phyloP scores from a whole-genome alignment of 2,888 invertebrate genomes.

The Protophormia terraenovae region DNA sequence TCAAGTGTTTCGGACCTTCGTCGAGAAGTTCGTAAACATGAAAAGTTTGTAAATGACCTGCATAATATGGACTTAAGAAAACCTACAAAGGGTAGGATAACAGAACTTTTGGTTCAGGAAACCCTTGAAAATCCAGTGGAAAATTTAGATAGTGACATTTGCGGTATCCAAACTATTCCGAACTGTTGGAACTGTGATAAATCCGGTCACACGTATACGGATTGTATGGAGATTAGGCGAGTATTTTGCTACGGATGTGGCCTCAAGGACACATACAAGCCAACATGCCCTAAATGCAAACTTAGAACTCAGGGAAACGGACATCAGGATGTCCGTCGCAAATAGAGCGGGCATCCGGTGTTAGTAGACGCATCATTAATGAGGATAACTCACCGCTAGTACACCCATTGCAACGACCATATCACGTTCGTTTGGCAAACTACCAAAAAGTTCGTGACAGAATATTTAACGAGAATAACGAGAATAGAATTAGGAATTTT shows the following conservation, averaged over 20 bases:
- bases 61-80: not conserved
- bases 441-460: no score
- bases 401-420: no score
- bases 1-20: not conserved
- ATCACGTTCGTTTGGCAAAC: no score
- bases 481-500: no score
- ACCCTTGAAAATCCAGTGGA: not conserved
- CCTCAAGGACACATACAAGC: not conserved
- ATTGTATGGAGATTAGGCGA: not conserved
- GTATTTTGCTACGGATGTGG: conserved; percentile 26
- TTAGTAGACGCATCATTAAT: no score
- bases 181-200: conserved; percentile 23
- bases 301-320: no score
- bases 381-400: no score
- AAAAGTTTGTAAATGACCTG: conserved; percentile 4
- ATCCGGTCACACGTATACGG: not conserved
- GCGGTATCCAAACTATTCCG: not conserved
- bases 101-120: not conserved
- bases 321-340: no score
- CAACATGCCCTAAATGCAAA: conserved; percentile 6
- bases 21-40: not conserved
- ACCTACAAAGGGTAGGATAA: not conserved
- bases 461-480: no score
- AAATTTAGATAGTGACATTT: not conserved
- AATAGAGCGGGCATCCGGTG: no score